Conservation (phyloP, 1,140 invertebrate species). For the Drosophila obscura region DNA sequence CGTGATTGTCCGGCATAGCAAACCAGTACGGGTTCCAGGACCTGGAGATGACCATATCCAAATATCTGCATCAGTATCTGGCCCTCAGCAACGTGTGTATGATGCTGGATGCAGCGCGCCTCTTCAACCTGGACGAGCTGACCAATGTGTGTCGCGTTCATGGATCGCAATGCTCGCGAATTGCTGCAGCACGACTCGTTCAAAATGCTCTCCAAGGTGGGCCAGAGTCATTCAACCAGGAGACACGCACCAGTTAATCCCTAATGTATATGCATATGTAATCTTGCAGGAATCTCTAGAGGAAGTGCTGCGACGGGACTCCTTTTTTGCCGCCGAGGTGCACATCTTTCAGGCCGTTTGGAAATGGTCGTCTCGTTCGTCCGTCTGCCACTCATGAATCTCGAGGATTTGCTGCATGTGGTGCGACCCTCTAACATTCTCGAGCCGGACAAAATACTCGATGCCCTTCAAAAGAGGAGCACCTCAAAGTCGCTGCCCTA, state of each 20-base stretch:
- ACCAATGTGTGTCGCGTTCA: slow-evolving; percentile 90
- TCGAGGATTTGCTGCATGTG: slow-evolving; percentile 93
- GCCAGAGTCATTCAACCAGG: background rate
- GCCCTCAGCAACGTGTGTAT: slow-evolving; percentile 95
- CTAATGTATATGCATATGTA: background rate
- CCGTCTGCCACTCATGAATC: slow-evolving; percentile 92
- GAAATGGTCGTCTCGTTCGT: slow-evolving; percentile 90
- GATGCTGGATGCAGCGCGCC: slow-evolving; percentile 94
- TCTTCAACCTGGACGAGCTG: slow-evolving; percentile 86
- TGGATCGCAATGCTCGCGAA: slow-evolving; percentile 94
- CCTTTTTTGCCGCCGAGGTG: slow-evolving; percentile 97
- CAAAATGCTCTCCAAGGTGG: slow-evolving; percentile 91
- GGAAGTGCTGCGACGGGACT: slow-evolving; percentile 95
- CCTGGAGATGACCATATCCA: slow-evolving; percentile 95
- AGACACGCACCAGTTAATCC: background rate
- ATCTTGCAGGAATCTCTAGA: slow-evolving; percentile 88
- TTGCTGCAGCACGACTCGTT: slow-evolving; percentile 94
- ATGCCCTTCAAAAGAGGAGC: slow-evolving; percentile 95
- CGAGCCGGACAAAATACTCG: slow-evolving; percentile 94
- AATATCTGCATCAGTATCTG: slow-evolving; percentile 95
- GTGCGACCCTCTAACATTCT: slow-evolving; percentile 94
- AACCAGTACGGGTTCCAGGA: slow-evolving; percentile 98
- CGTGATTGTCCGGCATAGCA: slow-evolving; percentile 93
- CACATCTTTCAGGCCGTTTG: slow-evolving; percentile 96
- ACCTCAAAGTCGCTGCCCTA: slow-evolving; percentile 92